These are phyloP conservation scores for Camarhynchus parvulus DNA, from an alignment of 2,113 vertebrate genomes.

Conservation along the genomic window DNA sequence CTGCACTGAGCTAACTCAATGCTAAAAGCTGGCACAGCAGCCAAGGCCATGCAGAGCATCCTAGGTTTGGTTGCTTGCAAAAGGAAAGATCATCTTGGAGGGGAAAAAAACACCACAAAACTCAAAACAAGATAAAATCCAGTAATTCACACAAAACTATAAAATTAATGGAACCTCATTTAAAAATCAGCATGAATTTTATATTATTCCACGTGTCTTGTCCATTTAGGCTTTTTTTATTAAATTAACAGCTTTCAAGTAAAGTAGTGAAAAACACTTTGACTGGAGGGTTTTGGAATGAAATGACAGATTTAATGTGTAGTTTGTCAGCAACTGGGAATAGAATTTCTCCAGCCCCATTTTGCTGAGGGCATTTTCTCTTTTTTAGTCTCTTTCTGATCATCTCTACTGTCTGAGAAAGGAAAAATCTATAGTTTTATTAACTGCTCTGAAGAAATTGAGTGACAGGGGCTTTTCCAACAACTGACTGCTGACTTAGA, in stretches of 20 bases:
- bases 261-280: neutral
- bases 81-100: neutral
- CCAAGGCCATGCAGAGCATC: neutral
- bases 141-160: neutral
- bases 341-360: neutral
- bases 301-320: neutral
- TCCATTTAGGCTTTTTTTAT: neutral
- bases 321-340: neutral
- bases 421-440: neutral
- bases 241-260: neutral
- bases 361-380: neutral
- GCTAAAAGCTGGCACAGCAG: neutral
- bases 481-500: neutral
- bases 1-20: neutral
- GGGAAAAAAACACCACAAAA: neutral
- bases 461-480: neutral
- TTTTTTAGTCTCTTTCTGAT: neutral
- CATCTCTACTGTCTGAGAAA: neutral
- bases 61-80: neutral
- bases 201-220: neutral
- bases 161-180: neutral
- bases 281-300: neutral
- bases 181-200: neutral
- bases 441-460: neutral
- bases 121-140: neutral